A percentile compares a stretch with the other conserved stretches of the same genome.
Evolutionary conservation across 2,797 vertebrate species (phyloP).

Genomic region (Schizothorax lantsangensis): DNA sequence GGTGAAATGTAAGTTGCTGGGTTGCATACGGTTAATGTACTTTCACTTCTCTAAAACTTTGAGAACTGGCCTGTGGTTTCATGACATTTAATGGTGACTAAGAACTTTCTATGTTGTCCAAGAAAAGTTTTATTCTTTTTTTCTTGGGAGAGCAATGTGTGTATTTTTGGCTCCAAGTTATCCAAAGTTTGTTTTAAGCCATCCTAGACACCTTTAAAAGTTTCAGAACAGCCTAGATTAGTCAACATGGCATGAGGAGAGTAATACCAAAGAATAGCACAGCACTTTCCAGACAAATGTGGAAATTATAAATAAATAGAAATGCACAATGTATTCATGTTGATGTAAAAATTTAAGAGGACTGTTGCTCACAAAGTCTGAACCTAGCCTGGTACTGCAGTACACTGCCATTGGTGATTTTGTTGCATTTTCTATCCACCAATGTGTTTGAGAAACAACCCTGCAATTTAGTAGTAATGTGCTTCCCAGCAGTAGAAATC

Average conservation of each 20-base stretch:
- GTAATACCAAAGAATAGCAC: not conserved
- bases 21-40: not conserved
- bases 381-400: not conserved
- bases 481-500: not conserved
- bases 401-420: not conserved
- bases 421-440: not conserved
- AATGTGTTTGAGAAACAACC: constrained; percentile 7
- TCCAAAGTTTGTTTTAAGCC: constrained; percentile 2
- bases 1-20: not conserved
- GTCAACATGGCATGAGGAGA: not conserved
- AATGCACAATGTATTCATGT: not conserved
- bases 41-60: not conserved
- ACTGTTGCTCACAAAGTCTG: not conserved
- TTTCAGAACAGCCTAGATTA: constrained; percentile 2
- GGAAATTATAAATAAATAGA: not conserved
- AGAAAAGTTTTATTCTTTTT: not conserved
- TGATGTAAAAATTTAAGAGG: not conserved
- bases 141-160: not conserved
- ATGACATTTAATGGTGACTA: constrained; percentile 19
- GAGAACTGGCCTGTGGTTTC: constrained; percentile 5
- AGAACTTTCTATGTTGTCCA: not conserved
- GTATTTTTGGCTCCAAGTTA: not conserved
- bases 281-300: not conserved
- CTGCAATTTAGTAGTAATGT: not conserved
- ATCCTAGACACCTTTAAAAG: not conserved